Evolutionary conservation across 2,888 invertebrate genomes (phyloP), one percentile per base, ranked within the genome.

Genomic region (Pharmacophagus antenor): DNA sequence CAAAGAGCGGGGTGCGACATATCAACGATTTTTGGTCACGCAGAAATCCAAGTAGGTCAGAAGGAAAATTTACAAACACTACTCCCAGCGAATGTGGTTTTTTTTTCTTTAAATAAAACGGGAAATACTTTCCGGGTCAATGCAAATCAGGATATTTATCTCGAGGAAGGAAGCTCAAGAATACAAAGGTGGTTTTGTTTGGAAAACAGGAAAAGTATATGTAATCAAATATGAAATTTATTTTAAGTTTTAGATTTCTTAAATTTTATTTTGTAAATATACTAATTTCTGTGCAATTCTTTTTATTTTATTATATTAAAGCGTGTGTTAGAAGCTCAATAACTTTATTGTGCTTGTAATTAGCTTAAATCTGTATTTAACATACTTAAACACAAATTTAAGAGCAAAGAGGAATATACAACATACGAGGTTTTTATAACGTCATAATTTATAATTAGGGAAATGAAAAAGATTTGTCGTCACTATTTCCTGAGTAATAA

Each of bases 61-160:
- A 88, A 79, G 87, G 88, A 89, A 88, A 88, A 86, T 89, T 87
- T 87, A 88, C 88, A 88, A 89, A 88, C 84, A 88, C 86, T 86
- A 87, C 83, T 82, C 79, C 71, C 64, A 61, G 72, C 70, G 75
- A 77, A 76, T 80, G 80, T 79, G 77, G 80, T 76, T 79, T 85
- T 84, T 80, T 82, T 84, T 85, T 44, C 50, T 59, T 84, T 85
- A 82, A 86, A 84, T 83, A 80, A 85, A 82, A 71, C 69, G 76
- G 77, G 77, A 76, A 79, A 79, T 74, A 73, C 72, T 84, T 87
- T 86, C 81, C 83, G 82, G 84, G 82, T 84, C 85, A 87, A 80
- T 83, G 88, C 79, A 82, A 85, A 85, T 84, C 76, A 80, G 79
- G 72, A 70, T 80, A 79, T 81, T 82, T 80, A 83, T 82, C 75